Evolutionary conservation across 2,888 invertebrate genomes (phyloP).

Genomic region (Drosophila koepferae): DNA sequence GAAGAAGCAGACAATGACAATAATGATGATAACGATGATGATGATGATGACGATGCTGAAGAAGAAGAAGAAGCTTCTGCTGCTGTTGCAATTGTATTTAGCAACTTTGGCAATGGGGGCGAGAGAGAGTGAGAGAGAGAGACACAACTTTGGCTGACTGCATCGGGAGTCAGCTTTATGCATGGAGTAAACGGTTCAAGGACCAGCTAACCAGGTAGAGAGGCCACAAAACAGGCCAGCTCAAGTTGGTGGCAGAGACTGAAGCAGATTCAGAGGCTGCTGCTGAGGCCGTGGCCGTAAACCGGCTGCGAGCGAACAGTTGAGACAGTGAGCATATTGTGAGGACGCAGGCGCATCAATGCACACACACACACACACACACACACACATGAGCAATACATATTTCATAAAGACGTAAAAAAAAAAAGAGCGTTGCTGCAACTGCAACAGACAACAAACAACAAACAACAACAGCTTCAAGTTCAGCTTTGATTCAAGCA

Average conservation of each 20-base stretch:
- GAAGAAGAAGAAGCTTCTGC: conserved; percentile 22
- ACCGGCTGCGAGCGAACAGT: conserved; percentile 53
- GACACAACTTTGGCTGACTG: conserved; percentile 22
- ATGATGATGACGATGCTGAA: background rate
- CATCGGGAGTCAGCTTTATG: conserved; percentile 16
- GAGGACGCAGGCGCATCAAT: conserved; percentile 63
- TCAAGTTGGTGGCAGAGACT: conserved; percentile 21
- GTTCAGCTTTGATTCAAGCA: conserved; percentile 16
- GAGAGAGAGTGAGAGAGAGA: background rate
- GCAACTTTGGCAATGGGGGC: conserved; percentile 44
- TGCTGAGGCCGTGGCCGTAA: conserved; percentile 37
- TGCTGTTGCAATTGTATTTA: conserved; percentile 28
- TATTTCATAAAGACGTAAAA: conserved; percentile 56
- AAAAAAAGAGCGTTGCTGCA: conserved; percentile 32
- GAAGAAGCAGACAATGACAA: conserved; percentile 13
- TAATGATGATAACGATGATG: conserved; percentile 4
- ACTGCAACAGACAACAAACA: conserved; percentile 29
- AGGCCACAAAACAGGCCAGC: conserved; percentile 55
- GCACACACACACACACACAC: conserved; percentile 12
- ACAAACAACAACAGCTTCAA: conserved; percentile 15
- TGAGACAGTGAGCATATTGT: conserved; percentile 37
- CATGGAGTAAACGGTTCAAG: conserved; percentile 77
- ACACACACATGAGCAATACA: conserved; percentile 42
- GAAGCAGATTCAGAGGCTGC: background rate
- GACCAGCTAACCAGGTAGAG: conserved; percentile 68